These are phyloP conservation scores for Bubalus kerabau DNA, from an alignment of 2,113 vertebrate species.

Conservation along the genomic window DNA sequence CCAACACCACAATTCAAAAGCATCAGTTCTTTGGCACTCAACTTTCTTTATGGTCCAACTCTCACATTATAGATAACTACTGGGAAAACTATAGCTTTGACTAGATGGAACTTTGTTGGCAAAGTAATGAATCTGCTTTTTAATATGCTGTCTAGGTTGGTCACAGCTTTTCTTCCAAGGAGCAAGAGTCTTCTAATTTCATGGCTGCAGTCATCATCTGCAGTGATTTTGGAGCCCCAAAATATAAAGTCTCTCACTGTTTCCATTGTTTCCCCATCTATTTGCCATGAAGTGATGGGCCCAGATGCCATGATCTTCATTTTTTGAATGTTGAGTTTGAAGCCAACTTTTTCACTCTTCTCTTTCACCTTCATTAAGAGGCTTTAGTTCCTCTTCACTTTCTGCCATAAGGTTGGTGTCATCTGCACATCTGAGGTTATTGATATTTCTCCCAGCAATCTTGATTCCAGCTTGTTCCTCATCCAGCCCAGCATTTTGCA, in stretches of 20 bases:
- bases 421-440: neutral
- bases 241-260: neutral
- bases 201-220: neutral
- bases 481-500: neutral
- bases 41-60: neutral
- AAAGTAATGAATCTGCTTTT: neutral
- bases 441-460: neutral
- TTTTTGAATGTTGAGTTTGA: neutral
- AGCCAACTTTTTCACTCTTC: neutral
- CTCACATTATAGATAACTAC: neutral
- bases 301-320: neutral
- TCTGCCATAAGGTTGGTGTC: neutral
- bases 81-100: neutral
- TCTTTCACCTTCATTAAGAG: neutral
- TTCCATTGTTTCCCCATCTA: neutral
- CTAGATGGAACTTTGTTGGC: neutral
- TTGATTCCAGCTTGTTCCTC: neutral
- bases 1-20: neutral
- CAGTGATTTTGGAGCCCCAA: fast-evolving
- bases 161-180: neutral
- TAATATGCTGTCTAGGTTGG: neutral
- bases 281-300: neutral
- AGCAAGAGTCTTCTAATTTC: neutral
- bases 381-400: neutral
- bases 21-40: neutral